Evolutionary conservation across 2,113 vertebrate genomes (phyloP).

Genomic region (Nanorana parkeri): DNA sequence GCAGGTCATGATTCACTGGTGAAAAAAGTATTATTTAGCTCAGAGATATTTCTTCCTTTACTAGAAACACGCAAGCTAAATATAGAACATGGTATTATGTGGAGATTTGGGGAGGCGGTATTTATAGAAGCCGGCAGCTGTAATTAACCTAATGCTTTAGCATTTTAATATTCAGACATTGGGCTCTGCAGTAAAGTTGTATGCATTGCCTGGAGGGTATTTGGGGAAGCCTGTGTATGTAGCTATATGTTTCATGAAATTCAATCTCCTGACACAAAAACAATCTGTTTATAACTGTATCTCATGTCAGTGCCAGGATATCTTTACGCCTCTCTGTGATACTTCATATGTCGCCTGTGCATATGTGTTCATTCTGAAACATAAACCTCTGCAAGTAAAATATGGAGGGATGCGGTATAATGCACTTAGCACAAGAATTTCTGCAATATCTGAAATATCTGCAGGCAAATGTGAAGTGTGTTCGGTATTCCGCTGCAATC

Average conservation of each 20-base stretch:
- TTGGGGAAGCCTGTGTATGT: slow-evolving; percentile 44
- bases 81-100: slow-evolving; percentile 3
- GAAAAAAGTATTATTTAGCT: no score
- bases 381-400: neutral
- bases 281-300: slow-evolving; percentile 57
- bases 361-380: slow-evolving; percentile 25
- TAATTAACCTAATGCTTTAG: slow-evolving; percentile 30
- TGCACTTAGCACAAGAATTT: neutral
- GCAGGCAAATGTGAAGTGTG: neutral
- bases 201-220: slow-evolving; percentile 40
- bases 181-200: slow-evolving; percentile 33
- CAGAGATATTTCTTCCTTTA: no score
- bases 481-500: neutral
- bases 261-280: slow-evolving; percentile 46
- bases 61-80: neutral
- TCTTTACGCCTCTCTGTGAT: slow-evolving; percentile 35
- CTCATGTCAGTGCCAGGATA: slow-evolving; percentile 41
- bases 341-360: slow-evolving; percentile 32
- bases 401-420: neutral
- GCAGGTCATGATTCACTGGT: no score
- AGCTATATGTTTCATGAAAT: slow-evolving; percentile 55
- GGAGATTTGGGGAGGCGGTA: neutral
- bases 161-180: slow-evolving; percentile 41
- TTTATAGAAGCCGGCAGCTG: slow-evolving; percentile 40
- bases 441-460: neutral